These are phyloP conservation scores for Potamilus streckersoni DNA, from an alignment of 1,140 invertebrate genomes.

Conservation along the genomic window DNA sequence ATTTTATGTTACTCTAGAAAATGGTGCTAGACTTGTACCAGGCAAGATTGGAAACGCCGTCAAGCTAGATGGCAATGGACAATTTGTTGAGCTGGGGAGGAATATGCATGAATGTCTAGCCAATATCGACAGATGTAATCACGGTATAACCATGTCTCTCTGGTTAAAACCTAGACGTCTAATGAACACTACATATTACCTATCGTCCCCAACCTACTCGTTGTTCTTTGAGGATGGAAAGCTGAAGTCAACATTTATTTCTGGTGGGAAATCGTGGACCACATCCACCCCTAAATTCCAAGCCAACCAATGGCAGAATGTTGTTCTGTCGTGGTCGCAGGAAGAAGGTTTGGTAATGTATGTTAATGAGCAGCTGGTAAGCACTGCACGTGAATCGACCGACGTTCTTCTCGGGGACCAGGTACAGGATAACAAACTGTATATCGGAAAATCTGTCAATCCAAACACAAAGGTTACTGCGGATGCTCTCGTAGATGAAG, in stretches of 20 bases:
- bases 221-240: slow-evolving; percentile 57
- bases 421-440: slow-evolving; percentile 40
- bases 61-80: slow-evolving; percentile 48
- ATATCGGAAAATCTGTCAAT: slow-evolving; percentile 42
- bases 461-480: slow-evolving; percentile 23
- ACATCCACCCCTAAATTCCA: slow-evolving; percentile 38
- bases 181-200: slow-evolving; percentile 47
- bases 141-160: slow-evolving; percentile 61
- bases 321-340: slow-evolving; percentile 61
- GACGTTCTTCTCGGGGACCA: slow-evolving; percentile 31
- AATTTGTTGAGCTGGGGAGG: slow-evolving; percentile 58
- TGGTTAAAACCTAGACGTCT: slow-evolving; percentile 55
- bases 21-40: slow-evolving; percentile 49
- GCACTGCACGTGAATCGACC: slow-evolving; percentile 11
- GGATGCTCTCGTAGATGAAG: slow-evolving; percentile 57
- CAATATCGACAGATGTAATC: slow-evolving; percentile 59
- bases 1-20: slow-evolving; percentile 56
- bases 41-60: slow-evolving; percentile 57
- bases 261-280: slow-evolving; percentile 48
- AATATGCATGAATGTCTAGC: slow-evolving; percentile 58
- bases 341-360: slow-evolving; percentile 55
- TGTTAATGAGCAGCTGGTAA: slow-evolving; percentile 46
- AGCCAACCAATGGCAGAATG: slow-evolving; percentile 56
- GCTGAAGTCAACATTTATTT: slow-evolving; percentile 49
- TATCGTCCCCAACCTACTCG: slow-evolving; percentile 59